Evolutionary conservation across 1,140 invertebrate genomes (phyloP), one percentile per base, ranked within the genome.

Genomic region (Stegodyphus mimosarum): DNA sequence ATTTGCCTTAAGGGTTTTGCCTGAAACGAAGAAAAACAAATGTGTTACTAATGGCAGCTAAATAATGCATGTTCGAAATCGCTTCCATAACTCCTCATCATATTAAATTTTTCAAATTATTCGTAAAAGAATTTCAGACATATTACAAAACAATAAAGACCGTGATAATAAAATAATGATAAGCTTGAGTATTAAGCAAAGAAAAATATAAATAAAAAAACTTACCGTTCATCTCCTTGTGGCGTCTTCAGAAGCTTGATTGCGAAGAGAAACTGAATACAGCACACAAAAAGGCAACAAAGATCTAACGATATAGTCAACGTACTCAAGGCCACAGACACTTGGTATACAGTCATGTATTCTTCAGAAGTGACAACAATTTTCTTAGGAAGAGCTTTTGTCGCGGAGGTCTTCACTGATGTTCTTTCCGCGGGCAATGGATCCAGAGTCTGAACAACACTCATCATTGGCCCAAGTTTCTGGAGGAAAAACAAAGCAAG

Each of bases 261-360:
- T 49, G 96, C 95, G 90, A 97, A 97, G 88, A 97, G 93, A 92
- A 97, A 97, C 92, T 98, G 96, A 88, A 97, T 96, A 86, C 95
- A 95, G 92, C 96, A 98, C 81, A 98, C 96, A 86, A 98, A 93
- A 63, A 97, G 92, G 90, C 96, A 97, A 91, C 96, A 97, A 17
- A 97, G 92, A 90, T 97, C 96, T 51, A 97, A 91, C 0, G 95
- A 96, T 48, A 97, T 91, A 48, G 96, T 96, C 79, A 97, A 92
- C 11, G 96, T 95, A 89, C 95, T 96, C 85, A 97, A 91, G 7
- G 95, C 96, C 87, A 97, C 91, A 5, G 96, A 96, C 86, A 97
- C 96, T 92, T 97, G 96, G 90, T 96, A 96, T 51, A 97, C 95
- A 85, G 95, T 94, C 48, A 95, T 93, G 88, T 96, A 96, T 89